A percentile compares a stretch with the other conserved stretches of the same genome.
Conservation (phyloP, 2,113 vertebrate species). For the Patagioenas fasciata region DNA sequence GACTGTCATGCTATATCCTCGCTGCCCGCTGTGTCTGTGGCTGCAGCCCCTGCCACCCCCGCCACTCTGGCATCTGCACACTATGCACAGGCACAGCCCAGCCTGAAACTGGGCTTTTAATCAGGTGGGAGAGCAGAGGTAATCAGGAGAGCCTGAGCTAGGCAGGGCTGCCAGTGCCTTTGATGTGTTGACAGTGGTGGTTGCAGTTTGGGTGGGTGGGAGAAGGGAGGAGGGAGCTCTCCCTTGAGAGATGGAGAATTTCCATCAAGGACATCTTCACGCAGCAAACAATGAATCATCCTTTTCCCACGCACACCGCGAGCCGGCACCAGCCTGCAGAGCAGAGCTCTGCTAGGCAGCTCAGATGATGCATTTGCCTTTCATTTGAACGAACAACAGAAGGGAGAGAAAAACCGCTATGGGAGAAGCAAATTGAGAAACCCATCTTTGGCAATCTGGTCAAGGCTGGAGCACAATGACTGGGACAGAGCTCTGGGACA, state of each 20-base stretch:
- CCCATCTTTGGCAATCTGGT: neutral
- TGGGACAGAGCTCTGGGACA: rapidly evolving
- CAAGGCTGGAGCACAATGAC: neutral
- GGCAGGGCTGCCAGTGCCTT: neutral
- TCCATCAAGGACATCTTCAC: slow-evolving; percentile 22
- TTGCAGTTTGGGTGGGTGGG: neutral
- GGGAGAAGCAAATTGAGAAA: slow-evolving; percentile 15
- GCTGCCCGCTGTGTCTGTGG: neutral
- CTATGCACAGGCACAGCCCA: neutral
- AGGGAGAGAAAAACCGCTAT: neutral
- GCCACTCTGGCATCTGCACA: rapidly evolving
- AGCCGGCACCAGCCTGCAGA: slow-evolving; percentile 14
- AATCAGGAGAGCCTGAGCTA: neutral
- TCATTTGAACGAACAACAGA: neutral
- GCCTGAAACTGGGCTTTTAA: neutral
- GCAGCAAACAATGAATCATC: slow-evolving; percentile 60
- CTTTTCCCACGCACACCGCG: slow-evolving; percentile 3
- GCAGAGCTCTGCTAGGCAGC: neutral
- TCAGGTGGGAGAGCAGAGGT: neutral
- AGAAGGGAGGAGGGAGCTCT: neutral
- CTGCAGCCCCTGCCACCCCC: neutral
- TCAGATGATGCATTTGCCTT: slow-evolving; percentile 35
- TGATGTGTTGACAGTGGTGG: neutral
- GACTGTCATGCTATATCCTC: rapidly evolving
- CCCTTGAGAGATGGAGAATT: slow-evolving; percentile 49